These are phyloP conservation scores for Fopius arisanus DNA, from an alignment of 1,140 invertebrate genomes.

Conservation along the genomic window DNA sequence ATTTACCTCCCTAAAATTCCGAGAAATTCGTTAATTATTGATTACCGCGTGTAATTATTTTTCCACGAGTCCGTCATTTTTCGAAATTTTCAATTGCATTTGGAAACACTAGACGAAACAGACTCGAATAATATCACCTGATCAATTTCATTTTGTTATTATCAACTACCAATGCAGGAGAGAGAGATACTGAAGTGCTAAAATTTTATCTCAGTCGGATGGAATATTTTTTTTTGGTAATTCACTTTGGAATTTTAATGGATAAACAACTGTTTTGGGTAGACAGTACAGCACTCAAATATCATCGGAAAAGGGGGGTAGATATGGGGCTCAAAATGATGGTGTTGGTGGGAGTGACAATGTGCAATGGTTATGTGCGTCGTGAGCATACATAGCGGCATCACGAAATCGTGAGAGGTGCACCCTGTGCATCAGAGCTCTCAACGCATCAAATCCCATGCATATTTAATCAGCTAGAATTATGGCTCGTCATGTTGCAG, in stretches of 20 bases:
- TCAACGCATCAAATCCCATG: conserved; percentile 47
- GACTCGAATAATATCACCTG: too few species aligned
- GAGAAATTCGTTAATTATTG: too few species aligned
- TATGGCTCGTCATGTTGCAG: conserved; percentile 56
- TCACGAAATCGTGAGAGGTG: conserved; percentile 48
- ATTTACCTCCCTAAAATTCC: too few species aligned
- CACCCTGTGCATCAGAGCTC: conserved; percentile 10
- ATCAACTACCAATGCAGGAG: too few species aligned
- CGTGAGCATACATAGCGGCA: conserved; percentile 35
- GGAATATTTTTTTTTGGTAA: conserved; percentile 7
- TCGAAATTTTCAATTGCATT: too few species aligned
- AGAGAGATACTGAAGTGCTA: not conserved
- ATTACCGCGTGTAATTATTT: too few species aligned
- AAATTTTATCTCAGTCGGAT: not conserved
- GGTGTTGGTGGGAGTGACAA: not conserved
- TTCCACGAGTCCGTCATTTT: too few species aligned
- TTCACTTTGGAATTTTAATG: conserved; percentile 54
- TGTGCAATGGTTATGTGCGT: not conserved
- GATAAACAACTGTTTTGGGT: conserved; percentile 47
- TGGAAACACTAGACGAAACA: too few species aligned
- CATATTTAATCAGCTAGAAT: conserved; percentile 59
- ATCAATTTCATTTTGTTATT: too few species aligned
- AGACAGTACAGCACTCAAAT: not conserved
- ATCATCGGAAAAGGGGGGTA: conserved; percentile 34
- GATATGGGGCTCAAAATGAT: not conserved